phyloP scores from a whole-genome alignment of 2,113 vertebrate species.

The Macrotis lagotis region DNA sequence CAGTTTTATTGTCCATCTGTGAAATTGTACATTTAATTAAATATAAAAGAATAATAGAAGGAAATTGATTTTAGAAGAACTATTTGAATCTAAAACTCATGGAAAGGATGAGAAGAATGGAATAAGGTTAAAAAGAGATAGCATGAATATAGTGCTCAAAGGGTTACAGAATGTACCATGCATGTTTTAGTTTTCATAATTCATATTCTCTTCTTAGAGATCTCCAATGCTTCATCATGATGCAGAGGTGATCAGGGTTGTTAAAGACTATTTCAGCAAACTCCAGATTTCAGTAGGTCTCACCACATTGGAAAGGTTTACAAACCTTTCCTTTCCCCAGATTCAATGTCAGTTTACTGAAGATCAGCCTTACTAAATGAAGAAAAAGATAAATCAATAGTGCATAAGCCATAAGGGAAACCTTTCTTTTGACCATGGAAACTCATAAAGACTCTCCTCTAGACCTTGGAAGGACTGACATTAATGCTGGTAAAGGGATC shows the following conservation, averaged over 20 bases:
- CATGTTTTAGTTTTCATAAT: neutral
- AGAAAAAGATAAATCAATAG: neutral
- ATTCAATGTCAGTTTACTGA: neutral
- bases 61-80: neutral
- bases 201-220: neutral
- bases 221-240: neutral
- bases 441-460: neutral
- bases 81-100: neutral
- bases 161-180: neutral
- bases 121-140: neutral
- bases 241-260: neutral
- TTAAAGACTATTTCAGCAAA: neutral
- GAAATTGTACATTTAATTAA: neutral
- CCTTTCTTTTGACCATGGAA: neutral
- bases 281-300: neutral
- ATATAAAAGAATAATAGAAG: neutral
- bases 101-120: neutral
- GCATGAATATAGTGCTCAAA: neutral
- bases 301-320: neutral
- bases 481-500: neutral
- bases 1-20: neutral
- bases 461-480: neutral
- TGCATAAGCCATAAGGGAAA: neutral
- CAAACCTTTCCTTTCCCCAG: neutral
- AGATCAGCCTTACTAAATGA: neutral